A percentile compares a stretch with the other conserved stretches of the same genome.
These are phyloP conservation scores for Delia radicum DNA, from an alignment of 1,140 invertebrate genomes.

Conservation along the genomic window DNA sequence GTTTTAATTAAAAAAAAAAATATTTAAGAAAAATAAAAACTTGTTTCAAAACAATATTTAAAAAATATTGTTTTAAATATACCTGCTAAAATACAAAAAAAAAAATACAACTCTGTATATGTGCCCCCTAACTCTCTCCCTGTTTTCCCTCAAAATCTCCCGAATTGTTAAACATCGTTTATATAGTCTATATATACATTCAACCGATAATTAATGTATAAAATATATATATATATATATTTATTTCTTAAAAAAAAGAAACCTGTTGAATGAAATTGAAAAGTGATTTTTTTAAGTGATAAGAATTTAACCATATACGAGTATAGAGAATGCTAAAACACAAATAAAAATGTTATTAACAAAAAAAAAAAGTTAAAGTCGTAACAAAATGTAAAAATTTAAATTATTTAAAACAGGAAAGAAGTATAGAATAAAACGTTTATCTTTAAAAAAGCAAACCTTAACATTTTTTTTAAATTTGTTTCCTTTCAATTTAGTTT, in stretches of 20 bases:
- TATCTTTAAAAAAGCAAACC: neutral
- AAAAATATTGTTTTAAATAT: neutral
- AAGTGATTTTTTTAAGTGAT: slow-evolving; percentile 11
- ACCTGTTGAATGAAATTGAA: slow-evolving; percentile 16
- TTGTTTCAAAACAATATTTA: neutral
- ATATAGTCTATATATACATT: slow-evolving; percentile 2
- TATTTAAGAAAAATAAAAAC: neutral
- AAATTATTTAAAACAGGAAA: neutral
- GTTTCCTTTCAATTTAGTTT: neutral
- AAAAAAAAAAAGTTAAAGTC: neutral
- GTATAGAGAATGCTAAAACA: neutral
- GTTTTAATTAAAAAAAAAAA: neutral
- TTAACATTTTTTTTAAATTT: neutral
- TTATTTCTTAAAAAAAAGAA: slow-evolving; percentile 2
- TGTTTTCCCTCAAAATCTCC: neutral
- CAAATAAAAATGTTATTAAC: neutral
- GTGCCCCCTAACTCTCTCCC: neutral
- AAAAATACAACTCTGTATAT: neutral
- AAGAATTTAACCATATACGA: slow-evolving; percentile 4
- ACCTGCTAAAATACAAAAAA: neutral
- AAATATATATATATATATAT: neutral
- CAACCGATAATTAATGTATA: neutral
- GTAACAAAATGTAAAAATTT: slow-evolving; percentile 5
- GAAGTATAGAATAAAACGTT: neutral
- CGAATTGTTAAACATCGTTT: neutral